Base-by-base conservation (phyloP, 2,888 invertebrate species). In the Pammene fasciana region DNA sequence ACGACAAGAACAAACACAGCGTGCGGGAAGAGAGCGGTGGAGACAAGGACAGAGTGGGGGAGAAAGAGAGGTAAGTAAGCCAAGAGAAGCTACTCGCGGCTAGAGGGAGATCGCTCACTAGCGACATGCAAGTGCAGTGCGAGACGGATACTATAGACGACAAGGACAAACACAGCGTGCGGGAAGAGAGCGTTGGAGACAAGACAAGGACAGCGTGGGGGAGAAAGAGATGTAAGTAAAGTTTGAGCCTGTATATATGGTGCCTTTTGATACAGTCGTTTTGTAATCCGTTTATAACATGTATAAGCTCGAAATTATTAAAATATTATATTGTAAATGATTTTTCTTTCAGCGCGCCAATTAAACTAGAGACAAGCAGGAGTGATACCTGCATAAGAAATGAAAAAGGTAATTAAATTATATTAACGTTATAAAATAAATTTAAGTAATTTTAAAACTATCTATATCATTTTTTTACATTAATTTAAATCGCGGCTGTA, bases 111-210 rank as follows among this genome's bases (percentile, higher is more conserved):
- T 85, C 87, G 0, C 1, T 65, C 11, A 88, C 88, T 0, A 82
- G 86, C 36, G 90, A 92, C 67, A 80, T 86, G 83, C 87, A 89
- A 62, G 82, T 90, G n/a, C 90, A 90, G 75, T 89, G 89, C 72
- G 88, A 79, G 18, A 68, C 68, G 34, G 4, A 54, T 2, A 74
- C 72, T 26, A 56, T 52, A 5, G 41, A 61, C 7, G 13, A 56
- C 57, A 67, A 68, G 43, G 77, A 74, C 71, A 75, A 75, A 74
- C 41, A 67, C 16, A 26, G 13, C 0, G 59, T 16, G 26, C 52
- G 36, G 11, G 46, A 65, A 1, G 55, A 60, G 8, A 34, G 61
- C 65, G 56, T 73, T 60, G 68, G 71, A 45, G 77, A 75, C 72
- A n/a, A n/a, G n/a, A n/a, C n/a, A 75, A 75, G 73, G 50, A 65